phyloP scores from a whole-genome alignment of 1,140 invertebrate species.

The Limonius californicus region DNA sequence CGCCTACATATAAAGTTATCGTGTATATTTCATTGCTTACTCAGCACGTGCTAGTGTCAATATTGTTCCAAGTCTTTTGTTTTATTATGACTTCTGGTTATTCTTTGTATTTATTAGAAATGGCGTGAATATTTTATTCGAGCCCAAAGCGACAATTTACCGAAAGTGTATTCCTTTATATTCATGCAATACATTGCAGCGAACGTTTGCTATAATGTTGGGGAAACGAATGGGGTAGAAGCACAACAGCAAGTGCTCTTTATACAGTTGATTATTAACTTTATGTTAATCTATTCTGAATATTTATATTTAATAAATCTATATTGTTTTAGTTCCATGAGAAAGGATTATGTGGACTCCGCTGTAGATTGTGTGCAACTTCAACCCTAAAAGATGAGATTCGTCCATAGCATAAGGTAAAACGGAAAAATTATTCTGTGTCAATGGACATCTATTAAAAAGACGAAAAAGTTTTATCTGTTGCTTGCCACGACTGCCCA shows the following conservation, averaged over 20 bases:
- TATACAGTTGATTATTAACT: not conserved
- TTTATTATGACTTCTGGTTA: no score
- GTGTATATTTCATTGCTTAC: no score
- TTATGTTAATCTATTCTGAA: not conserved
- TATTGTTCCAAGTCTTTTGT: no score
- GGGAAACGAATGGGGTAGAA: constrained; percentile 32
- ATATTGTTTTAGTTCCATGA: constrained; percentile 33
- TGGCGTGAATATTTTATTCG: constrained; percentile 29
- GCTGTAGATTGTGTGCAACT: constrained; percentile 41
- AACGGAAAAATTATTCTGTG: not conserved
- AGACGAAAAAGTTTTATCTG: constrained; percentile 27
- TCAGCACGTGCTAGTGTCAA: no score
- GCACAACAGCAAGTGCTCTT: not conserved
- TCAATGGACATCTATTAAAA: not conserved
- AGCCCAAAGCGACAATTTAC: constrained; percentile 32
- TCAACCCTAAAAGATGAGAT: constrained; percentile 35
- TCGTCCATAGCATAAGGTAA: constrained; percentile 45
- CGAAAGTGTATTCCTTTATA: constrained; percentile 34
- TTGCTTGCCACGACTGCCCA: constrained; percentile 25
- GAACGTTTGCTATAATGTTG: constrained; percentile 18
- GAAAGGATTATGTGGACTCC: constrained; percentile 39
- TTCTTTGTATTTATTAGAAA: no score
- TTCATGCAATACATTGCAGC: constrained; percentile 29
- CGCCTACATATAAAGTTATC: no score
- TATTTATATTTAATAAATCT: no score